Percentiles rank a stretch among this genome's conserved stretches.
Evolutionary conservation across 2,888 invertebrate genomes (phyloP).

Genomic region (Micoletzkya japonica): DNA sequence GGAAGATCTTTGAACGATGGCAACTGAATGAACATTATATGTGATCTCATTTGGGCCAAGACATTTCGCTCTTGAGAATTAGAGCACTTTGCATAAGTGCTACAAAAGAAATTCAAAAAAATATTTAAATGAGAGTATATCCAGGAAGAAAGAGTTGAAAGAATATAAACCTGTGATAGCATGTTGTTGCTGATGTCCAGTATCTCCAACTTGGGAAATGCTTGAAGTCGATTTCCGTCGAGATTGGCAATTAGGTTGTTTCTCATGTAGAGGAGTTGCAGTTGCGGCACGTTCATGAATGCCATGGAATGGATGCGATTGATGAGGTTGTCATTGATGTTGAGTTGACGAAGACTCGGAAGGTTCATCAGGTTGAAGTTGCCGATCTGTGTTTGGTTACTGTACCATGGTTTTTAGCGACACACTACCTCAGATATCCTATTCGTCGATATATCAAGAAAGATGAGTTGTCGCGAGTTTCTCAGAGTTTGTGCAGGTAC

Average conservation of each 20-base stretch:
- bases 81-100: too few species aligned
- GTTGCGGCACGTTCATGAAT: conserved; percentile 80
- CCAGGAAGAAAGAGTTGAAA: too few species aligned
- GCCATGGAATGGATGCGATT: conserved; percentile 78
- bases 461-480: conserved; percentile 76
- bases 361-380: conserved; percentile 79
- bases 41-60: neutral
- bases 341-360: conserved; percentile 75
- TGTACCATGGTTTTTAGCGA: neutral
- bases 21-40: conserved; percentile 33
- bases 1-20: conserved; percentile 78
- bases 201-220: conserved; percentile 76
- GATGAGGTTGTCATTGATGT: conserved; percentile 69
- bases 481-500: conserved; percentile 83
- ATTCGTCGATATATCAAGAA: conserved; percentile 78
- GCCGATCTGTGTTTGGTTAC: conserved; percentile 61
- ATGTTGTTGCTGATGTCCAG: conserved; percentile 79
- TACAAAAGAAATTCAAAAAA: too few species aligned
- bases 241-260: conserved; percentile 81
- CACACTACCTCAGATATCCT: conserved; percentile 74
- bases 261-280: conserved; percentile 75
- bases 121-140: too few species aligned
- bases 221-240: conserved; percentile 80
- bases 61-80: neutral
- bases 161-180: conserved; percentile 72